Base-by-base conservation (phyloP, 2,113 vertebrate species). In the Cyprinodon variegatus region DNA sequence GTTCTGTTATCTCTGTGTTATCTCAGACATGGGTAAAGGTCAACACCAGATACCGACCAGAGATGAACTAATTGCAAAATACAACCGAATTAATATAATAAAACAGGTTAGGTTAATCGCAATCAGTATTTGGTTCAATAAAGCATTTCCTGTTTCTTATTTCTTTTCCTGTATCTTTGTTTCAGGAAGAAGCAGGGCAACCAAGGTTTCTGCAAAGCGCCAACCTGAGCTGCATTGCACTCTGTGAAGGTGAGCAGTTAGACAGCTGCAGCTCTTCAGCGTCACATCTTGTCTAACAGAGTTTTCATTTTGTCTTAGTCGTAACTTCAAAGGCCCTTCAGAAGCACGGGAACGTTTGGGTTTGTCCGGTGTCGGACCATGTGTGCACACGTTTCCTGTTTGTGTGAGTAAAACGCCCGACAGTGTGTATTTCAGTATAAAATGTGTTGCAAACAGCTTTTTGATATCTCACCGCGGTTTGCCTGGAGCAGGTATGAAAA, bases 321-420 rank as follows among this genome's bases (percentile, higher is more conserved):
- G 97, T 99, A 91, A 99, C 97, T 75, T 98, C 98, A 41, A 97
- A 97, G 91, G 95, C 96, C 81, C 96, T 99, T 74, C 96, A 98
- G 89, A 98, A 98, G 83, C 97, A 98, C 0, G 96, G 97, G 29
- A 97, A 98, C 92, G 97, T 99, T 86, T 99, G 98, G 98, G 96
- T 99, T 59, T 99, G 97, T 91, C 96, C 98, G 0, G 92, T 96
- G 74, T 95, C 97, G 0, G 96, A 98, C 89, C 96, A 99, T 0
- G 97, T 99, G 92, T 99, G 98, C 92, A 99, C 98, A 39, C 95
- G 97, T 76, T 98, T 99, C 95, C 97, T 99, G 90, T 99, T 99
- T 91, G 96, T 99, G 98, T 99, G 89, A 97, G 97, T 97, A 76
- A 38, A 68, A 39, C 22, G 68, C 1, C 4, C 72, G 39, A 1